A percentile compares a stretch with the other conserved stretches of the same genome.
Conservation (phyloP, 2,797 vertebrate genomes). For the Gouania willdenowi region DNA sequence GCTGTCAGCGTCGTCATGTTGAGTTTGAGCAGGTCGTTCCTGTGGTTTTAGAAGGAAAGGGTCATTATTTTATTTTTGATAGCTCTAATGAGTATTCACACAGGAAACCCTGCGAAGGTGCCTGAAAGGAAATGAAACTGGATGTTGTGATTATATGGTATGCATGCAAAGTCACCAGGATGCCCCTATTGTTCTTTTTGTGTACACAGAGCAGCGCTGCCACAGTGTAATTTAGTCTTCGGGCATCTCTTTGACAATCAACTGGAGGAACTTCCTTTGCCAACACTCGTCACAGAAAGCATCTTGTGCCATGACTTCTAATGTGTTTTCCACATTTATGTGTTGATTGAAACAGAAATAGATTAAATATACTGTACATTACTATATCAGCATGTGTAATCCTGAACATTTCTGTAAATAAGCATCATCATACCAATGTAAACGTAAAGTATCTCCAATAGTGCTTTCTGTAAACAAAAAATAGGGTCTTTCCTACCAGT, state of each 20-base stretch:
- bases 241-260: not conserved
- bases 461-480: no score
- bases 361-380: no score
- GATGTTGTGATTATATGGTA: not conserved
- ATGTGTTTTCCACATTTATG: constrained; percentile 6
- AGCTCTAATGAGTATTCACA: not conserved
- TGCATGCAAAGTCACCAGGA: not conserved
- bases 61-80: not conserved
- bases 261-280: not conserved
- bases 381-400: no score
- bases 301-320: not conserved
- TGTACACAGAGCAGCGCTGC: not conserved
- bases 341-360: constrained; percentile 18
- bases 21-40: no score
- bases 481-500: no score
- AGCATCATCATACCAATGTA: no score
- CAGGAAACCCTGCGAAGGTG: not conserved
- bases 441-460: no score
- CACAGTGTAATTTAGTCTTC: not conserved
- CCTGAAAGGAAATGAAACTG: not conserved
- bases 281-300: not conserved
- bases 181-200: not conserved
- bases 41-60: no score
- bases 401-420: no score
- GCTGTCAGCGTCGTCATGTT: not conserved